Percentiles rank a stretch among this genome's conserved stretches.
Conservation (phyloP, 1,140 invertebrate genomes). For the Lycorma delicatula region DNA sequence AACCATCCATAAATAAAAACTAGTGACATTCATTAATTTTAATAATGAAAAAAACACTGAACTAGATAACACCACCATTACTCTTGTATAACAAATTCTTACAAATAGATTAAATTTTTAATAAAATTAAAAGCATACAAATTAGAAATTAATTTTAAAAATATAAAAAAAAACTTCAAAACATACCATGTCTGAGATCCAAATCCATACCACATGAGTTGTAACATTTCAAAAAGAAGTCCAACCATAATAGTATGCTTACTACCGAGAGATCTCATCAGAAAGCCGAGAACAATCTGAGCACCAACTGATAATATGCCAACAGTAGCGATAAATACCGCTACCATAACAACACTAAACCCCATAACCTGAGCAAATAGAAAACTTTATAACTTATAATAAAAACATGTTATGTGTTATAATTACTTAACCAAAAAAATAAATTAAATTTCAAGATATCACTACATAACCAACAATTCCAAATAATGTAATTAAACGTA, state of each 20-base stretch:
- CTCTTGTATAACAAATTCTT: too few relatives aligned
- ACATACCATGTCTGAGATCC: slow-evolving; percentile 70
- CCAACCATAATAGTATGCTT: slow-evolving; percentile 98
- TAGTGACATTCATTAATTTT: too few relatives aligned
- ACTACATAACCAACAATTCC: not conserved
- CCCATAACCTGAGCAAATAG: slow-evolving; percentile 76
- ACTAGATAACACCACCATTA: too few relatives aligned
- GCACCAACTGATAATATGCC: slow-evolving; percentile 93
- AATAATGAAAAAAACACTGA: too few relatives aligned
- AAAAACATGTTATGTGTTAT: slow-evolving; percentile 2
- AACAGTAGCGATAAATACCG: slow-evolving; percentile 94
- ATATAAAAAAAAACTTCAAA: too few relatives aligned
- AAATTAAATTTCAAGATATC: not conserved
- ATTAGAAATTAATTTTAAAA: too few relatives aligned
- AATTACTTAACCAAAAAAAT: not conserved
- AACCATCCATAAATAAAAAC: too few relatives aligned
- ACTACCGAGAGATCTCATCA: slow-evolving; percentile 86
- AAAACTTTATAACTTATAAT: slow-evolving; percentile 9
- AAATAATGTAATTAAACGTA: not conserved
- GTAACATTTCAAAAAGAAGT: slow-evolving; percentile 91
- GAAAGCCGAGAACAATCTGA: slow-evolving; percentile 80
- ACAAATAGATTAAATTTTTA: too few relatives aligned
- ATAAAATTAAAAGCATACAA: too few relatives aligned
- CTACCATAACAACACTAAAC: slow-evolving; percentile 90
- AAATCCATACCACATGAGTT: slow-evolving; percentile 95